These are phyloP conservation scores for Podarcis lilfordi DNA, from an alignment of 2,797 vertebrate species.

Conservation along the genomic window DNA sequence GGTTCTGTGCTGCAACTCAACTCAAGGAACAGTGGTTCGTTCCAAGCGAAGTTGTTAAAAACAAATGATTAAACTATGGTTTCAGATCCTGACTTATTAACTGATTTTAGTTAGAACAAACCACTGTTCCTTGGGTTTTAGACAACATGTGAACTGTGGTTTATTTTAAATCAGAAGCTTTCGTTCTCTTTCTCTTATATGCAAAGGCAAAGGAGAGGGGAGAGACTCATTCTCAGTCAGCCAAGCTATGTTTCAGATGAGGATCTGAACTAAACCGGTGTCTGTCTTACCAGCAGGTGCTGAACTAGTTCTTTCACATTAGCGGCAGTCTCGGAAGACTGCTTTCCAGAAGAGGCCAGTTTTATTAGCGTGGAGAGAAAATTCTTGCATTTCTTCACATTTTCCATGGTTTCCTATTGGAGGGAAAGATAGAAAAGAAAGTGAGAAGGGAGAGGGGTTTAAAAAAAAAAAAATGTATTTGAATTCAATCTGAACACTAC, in stretches of 20 bases:
- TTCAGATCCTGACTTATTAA: background rate
- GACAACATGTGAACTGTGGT: background rate
- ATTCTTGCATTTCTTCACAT: slow-evolving; percentile 99
- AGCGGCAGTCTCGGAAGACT: slow-evolving; percentile 92
- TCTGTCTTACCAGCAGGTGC: slow-evolving; percentile 90
- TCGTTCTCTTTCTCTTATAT: too few species aligned
- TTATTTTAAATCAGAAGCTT: background rate
- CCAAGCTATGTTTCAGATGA: background rate
- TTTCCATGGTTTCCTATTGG: slow-evolving; percentile 95
- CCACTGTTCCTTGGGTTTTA: background rate
- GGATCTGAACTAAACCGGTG: background rate
- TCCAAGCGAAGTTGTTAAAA: background rate
- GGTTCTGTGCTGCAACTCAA: background rate
- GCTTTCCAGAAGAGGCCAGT: slow-evolving; percentile 94
- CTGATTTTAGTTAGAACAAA: background rate
- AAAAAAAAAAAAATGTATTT: too few species aligned
- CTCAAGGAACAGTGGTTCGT: background rate
- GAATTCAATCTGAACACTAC: background rate
- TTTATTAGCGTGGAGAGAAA: slow-evolving; percentile 98
- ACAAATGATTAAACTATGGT: background rate
- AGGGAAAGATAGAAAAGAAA: slow-evolving; percentile 2
- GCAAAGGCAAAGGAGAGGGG: background rate
- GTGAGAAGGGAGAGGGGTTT: background rate
- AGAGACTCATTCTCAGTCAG: background rate
- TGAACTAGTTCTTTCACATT: slow-evolving; percentile 95